Base-by-base conservation (phyloP, 2,797 vertebrate species). In the Leuciscus waleckii region DNA sequence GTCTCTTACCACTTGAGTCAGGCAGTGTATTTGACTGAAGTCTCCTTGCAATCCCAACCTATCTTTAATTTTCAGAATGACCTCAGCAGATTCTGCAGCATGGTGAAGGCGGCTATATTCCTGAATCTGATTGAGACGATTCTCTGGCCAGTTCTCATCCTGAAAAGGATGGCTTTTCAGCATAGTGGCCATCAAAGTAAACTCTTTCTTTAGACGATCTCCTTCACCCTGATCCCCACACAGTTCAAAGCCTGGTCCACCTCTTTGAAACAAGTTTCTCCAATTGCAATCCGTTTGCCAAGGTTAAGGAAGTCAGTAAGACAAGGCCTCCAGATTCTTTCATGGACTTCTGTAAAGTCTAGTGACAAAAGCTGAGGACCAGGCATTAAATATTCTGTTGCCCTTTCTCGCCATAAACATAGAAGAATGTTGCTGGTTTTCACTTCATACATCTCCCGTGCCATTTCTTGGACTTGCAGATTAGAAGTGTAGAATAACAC, bases 1-100 rank as follows among this genome's bases (percentile, higher is more conserved):
- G 46, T 58, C 23, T 41, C 0, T 91, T 94, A 95, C 95, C 95
- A 96, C 70, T 73, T 93, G 91, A 14, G 85, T 90, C 26, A 96
- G 91, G 3, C 85, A 41, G 7, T 37, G 0, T 11, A 96, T 95
- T 46, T 91, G 84, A 0, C 32, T 26, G 82, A 95, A 95, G 85
- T 92, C 86, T 43, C 95, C 95, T 4, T 87, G 84, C 9, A 96
- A 93, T 0, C 10, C 1, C 86, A 94, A 86, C 49, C 65, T 78
- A 5, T 87, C 67, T 11, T 90, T 91, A 0, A 94, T 93, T 0
- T 78, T 89, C 87, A 94, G 87, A 5, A 95, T 67, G 0, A 88
- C 90, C 0, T 75, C 78, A 54, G 95, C 93, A 51, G 94, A 90
- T 39, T 91, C 92, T 0, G 92, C 92, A 0, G 94, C 93, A 77